Evolutionary conservation across 2,797 vertebrate genomes (phyloP).

Genomic region (Acanthurus tractus): DNA sequence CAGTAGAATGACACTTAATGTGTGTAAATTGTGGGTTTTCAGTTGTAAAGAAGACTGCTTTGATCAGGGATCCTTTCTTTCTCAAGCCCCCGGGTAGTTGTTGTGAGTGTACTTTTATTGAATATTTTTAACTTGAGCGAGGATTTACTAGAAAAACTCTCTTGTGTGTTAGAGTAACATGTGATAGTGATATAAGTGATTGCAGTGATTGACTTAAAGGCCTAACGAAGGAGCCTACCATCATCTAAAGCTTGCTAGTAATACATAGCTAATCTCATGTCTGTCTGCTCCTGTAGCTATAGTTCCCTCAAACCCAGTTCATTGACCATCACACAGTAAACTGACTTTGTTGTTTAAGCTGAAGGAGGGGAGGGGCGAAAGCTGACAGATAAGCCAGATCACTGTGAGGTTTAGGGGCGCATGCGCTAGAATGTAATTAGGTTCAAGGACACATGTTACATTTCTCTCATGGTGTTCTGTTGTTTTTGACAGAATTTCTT

Average conservation of each 20-base stretch:
- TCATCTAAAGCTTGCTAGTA: constrained; percentile 41
- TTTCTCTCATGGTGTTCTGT: constrained; percentile 66
- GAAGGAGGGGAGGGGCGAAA: constrained; percentile 80
- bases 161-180: background rate
- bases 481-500: constrained; percentile 1
- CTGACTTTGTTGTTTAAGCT: constrained; percentile 82
- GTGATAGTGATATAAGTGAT: background rate
- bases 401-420: constrained; percentile 67
- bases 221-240: constrained; percentile 14
- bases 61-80: constrained; percentile 13
- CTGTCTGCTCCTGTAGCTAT: constrained; percentile 30
- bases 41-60: background rate
- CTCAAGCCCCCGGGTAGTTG: background rate
- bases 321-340: constrained; percentile 77
- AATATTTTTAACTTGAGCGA: background rate
- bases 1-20: background rate
- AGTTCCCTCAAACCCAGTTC: constrained; percentile 63
- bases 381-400: constrained; percentile 86
- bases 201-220: constrained; percentile 16
- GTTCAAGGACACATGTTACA: constrained; percentile 83
- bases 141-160: background rate
- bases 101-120: background rate
- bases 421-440: constrained; percentile 82
- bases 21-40: constrained; percentile 2
- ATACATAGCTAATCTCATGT: constrained; percentile 61